Base-by-base conservation (phyloP, 1,140 invertebrate genomes). In the Formica exsecta region DNA sequence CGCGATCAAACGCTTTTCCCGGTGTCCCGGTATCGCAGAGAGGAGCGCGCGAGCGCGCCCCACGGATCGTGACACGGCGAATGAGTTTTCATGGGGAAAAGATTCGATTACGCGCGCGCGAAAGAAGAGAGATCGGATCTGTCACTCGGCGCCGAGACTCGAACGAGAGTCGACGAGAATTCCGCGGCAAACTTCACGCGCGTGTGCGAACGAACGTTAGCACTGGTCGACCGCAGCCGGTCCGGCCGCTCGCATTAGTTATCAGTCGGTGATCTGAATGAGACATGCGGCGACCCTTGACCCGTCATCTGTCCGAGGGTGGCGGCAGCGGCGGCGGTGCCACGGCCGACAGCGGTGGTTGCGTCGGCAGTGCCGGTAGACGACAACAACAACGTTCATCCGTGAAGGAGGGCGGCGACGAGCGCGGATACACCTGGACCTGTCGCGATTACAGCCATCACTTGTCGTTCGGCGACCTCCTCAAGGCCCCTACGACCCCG, bases 261-360 rank as follows among this genome's bases (percentile, higher is more conserved):
- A 11, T 44, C 41, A 22, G 2, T 48, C n/a, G 25, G 3, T 2
- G 44, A 41, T 80, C 7, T 71, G 75, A 66, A 87, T 89, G 89
- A 81, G 77, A 90, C 36, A 94, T 95, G 94, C 90, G 94, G 84
- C 93, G 94, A 68, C 94, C 94, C 41, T 81, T 94, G 59, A 93
- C 94, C 83, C 93, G 94, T 25, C 94, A 95, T 91, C 91, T 94
- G 36, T 94, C 94, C 25, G 94, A 95, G 86, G 94, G 94, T 73
- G 94, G 93, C 25, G 92, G 93, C 25, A 91, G 93, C 84, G 77
- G 59, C 1, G 71, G 32, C 8, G 54, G 22, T 76, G 74, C 36
- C 3, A 51, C 75, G 29, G 29, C n/a, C 13, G 71, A 75, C 29
- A 62, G 9, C 59, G 59, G 59, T 22, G 22, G 22, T 29, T 89